These are phyloP conservation scores for Corythornis cristatus DNA, from an alignment of 2,113 vertebrate genomes.

Conservation along the genomic window DNA sequence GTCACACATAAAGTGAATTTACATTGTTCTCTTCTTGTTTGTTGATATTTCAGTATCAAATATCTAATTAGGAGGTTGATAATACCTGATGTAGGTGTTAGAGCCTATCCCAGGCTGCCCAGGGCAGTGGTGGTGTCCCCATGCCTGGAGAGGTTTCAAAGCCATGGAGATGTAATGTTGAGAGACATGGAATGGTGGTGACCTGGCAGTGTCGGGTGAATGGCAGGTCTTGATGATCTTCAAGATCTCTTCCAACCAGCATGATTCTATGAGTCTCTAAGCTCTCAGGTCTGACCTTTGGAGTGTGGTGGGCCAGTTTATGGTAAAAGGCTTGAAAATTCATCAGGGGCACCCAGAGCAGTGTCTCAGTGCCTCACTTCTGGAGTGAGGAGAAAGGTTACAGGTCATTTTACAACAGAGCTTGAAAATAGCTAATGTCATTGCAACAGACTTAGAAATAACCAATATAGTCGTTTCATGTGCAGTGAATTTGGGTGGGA, in stretches of 20 bases:
- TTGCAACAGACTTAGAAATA: not conserved
- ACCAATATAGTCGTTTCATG: rapidly evolving
- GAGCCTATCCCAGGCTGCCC: no score
- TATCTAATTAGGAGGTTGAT: not conserved
- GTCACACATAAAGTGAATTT: not conserved
- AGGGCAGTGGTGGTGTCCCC: no score
- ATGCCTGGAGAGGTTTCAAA: no score
- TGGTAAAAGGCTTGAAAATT: not conserved
- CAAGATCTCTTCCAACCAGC: not conserved
- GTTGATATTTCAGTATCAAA: not conserved
- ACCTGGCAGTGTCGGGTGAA: not conserved
- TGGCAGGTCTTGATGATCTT: not conserved
- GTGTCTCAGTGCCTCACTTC: not conserved
- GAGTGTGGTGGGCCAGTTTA: not conserved
- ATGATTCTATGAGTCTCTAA: not conserved
- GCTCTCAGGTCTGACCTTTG: not conserved
- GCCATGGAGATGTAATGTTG: not conserved
- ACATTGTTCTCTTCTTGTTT: not conserved
- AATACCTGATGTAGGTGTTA: no score
- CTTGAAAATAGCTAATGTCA: not conserved
- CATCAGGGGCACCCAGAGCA: not conserved
- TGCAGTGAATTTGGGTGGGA: not conserved
- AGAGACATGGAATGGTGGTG: not conserved
- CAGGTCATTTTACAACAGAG: not conserved
- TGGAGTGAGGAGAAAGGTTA: not conserved